A percentile compares a stretch with the other conserved stretches of the same genome.
Conservation (phyloP, 2,113 vertebrate genomes). For the Petrocephalus microphthalmus region DNA sequence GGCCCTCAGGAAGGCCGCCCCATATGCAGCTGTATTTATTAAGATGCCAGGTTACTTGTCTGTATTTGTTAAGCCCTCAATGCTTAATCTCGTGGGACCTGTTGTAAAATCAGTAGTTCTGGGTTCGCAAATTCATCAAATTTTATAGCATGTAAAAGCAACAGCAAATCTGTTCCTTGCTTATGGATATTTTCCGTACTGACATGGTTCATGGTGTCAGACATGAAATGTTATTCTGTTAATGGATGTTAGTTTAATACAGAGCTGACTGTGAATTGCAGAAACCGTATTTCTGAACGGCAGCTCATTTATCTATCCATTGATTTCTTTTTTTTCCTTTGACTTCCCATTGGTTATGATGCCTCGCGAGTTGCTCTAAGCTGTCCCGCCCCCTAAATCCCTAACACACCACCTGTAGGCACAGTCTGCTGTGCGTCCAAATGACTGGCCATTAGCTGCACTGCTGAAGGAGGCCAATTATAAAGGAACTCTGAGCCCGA, state of each 20-base stretch:
- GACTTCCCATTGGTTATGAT: background rate
- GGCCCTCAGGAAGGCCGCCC: background rate
- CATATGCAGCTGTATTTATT: background rate
- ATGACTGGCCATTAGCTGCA: background rate
- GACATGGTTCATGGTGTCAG: background rate
- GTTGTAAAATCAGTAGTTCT: background rate
- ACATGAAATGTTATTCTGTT: background rate
- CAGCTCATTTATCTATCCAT: background rate
- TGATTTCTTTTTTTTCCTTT: background rate
- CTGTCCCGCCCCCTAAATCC: background rate
- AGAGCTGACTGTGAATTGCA: background rate
- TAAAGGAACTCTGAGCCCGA: slow-evolving; percentile 14
- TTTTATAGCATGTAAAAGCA: background rate
- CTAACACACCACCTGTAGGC: background rate
- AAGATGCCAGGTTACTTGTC: background rate
- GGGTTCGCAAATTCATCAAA: background rate
- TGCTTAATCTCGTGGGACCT: background rate
- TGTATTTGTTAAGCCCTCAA: background rate
- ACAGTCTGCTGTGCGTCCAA: background rate
- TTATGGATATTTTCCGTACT: background rate
- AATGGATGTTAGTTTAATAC: background rate
- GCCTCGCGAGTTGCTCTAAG: background rate
- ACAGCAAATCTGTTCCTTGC: background rate
- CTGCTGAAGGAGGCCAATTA: slow-evolving; percentile 22
- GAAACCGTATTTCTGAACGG: background rate